These are phyloP conservation scores for Pituophis catenifer DNA, from an alignment of 2,113 vertebrate genomes.

Conservation along the genomic window DNA sequence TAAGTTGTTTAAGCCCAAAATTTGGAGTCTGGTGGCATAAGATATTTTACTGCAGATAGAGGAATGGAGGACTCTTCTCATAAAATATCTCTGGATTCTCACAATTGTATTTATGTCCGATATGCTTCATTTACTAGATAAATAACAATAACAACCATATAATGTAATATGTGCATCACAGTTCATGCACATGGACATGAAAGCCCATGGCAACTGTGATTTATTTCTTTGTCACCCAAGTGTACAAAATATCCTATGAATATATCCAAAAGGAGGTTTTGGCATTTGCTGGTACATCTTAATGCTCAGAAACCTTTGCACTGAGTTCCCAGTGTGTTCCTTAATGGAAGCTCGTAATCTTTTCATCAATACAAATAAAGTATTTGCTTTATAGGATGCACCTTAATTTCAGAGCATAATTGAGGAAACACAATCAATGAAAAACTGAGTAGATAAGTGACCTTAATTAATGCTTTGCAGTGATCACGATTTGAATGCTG, in stretches of 20 bases:
- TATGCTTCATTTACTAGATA: neutral
- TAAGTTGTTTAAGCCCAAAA: too few relatives aligned
- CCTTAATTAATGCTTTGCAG: slow-evolving; percentile 35
- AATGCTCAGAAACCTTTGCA: slow-evolving; percentile 34
- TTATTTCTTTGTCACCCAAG: neutral
- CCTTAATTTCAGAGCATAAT: slow-evolving; percentile 33
- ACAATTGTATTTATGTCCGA: too few relatives aligned
- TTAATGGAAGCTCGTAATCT: slow-evolving; percentile 35
- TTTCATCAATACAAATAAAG: slow-evolving; percentile 53
- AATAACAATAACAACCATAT: neutral
- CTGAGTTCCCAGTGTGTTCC: slow-evolving; percentile 18
- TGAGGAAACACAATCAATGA: slow-evolving; percentile 22
- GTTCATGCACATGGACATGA: neutral
- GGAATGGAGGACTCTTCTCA: too few relatives aligned
- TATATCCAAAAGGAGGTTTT: slow-evolving; percentile 23
- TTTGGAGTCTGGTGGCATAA: too few relatives aligned
- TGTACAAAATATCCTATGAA: neutral
- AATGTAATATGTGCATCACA: neutral
- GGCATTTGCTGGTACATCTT: slow-evolving; percentile 4
- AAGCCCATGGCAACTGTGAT: neutral
- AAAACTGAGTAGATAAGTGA: slow-evolving; percentile 31
- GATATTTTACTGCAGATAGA: too few relatives aligned
- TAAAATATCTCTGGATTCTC: too few relatives aligned
- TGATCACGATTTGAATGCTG: neutral
- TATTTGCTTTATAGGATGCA: slow-evolving; percentile 19